Evolutionary conservation across 2,888 invertebrate species (phyloP).

Genomic region (Halictus quadricinctus): DNA sequence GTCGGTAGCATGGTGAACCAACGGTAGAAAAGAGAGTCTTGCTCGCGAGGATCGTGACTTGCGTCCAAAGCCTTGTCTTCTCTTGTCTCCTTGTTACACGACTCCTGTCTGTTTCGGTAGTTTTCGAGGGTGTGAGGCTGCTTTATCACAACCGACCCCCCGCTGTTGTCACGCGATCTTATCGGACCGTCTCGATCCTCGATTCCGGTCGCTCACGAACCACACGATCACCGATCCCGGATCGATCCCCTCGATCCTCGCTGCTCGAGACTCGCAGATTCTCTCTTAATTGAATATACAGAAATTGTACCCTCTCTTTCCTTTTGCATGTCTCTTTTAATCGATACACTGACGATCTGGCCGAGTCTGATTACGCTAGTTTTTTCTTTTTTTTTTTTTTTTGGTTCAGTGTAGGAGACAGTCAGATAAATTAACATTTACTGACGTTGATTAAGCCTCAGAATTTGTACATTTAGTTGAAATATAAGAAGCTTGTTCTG

Average conservation of each 20-base stretch:
- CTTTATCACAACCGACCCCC: conserved; percentile 75
- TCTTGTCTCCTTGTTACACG: conserved; percentile 66
- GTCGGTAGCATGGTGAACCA: conserved; percentile 73
- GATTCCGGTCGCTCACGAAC: conserved; percentile 34
- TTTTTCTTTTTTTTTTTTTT: too few relatives aligned
- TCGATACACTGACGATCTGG: not conserved
- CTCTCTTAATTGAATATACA: conserved; percentile 7
- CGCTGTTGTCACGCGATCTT: conserved; percentile 80
- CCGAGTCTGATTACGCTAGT: too few relatives aligned
- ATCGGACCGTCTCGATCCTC: conserved; percentile 63
- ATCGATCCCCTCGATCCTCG: not conserved
- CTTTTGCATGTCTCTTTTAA: not conserved
- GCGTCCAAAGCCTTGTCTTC: conserved; percentile 60
- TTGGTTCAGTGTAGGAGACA: too few relatives aligned
- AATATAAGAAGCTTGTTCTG: not conserved
- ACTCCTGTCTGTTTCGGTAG: conserved; percentile 70
- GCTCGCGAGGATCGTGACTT: conserved; percentile 63
- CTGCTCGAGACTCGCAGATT: not conserved
- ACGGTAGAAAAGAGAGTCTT: conserved; percentile 3
- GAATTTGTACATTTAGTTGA: not conserved
- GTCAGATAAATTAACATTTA: too few relatives aligned
- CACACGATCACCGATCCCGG: conserved; percentile 16
- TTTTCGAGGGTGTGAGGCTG: conserved; percentile 66
- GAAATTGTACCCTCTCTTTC: not conserved
- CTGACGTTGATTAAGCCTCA: too few relatives aligned